Percentiles rank a stretch among this genome's conserved stretches.
These are phyloP conservation scores for Ips typographus DNA, from an alignment of 1,140 invertebrate species.

Conservation along the genomic window DNA sequence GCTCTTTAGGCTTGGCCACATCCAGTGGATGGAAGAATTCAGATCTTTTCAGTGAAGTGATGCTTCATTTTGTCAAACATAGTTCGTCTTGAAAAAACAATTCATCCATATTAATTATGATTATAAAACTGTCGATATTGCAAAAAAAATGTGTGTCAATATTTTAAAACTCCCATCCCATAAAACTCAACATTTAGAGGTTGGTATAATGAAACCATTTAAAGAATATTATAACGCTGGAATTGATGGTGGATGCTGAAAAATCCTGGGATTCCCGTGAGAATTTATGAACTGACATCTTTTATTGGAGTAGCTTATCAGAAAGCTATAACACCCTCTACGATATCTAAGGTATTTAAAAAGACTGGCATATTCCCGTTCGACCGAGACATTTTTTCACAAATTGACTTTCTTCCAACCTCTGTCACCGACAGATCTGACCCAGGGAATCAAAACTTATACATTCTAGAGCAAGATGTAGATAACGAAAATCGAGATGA, in stretches of 20 bases:
- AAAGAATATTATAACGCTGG: background rate
- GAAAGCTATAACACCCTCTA: background rate
- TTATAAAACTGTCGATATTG: background rate
- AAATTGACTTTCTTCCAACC: background rate
- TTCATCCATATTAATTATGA: background rate
- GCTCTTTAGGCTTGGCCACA: conserved; percentile 41
- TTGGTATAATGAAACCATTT: background rate
- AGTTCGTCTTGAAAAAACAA: too few species aligned
- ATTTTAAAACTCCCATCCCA: background rate
- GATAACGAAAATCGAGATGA: too few species aligned
- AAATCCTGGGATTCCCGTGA: background rate
- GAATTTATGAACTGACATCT: background rate
- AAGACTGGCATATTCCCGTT: background rate
- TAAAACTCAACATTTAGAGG: background rate
- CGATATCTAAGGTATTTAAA: background rate
- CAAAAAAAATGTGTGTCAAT: background rate
- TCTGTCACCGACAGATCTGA: background rate
- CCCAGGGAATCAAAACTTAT: too few species aligned
- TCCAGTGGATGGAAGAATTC: conserved; percentile 52
- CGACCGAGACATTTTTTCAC: background rate
- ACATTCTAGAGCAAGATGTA: too few species aligned
- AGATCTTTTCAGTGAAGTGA: conserved; percentile 47
- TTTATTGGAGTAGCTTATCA: background rate
- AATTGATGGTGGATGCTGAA: background rate
- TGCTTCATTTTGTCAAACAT: conserved; percentile 49